These are phyloP conservation scores for Malthinus seriepunctatus DNA, from an alignment of 2,888 invertebrate genomes.

Conservation along the genomic window DNA sequence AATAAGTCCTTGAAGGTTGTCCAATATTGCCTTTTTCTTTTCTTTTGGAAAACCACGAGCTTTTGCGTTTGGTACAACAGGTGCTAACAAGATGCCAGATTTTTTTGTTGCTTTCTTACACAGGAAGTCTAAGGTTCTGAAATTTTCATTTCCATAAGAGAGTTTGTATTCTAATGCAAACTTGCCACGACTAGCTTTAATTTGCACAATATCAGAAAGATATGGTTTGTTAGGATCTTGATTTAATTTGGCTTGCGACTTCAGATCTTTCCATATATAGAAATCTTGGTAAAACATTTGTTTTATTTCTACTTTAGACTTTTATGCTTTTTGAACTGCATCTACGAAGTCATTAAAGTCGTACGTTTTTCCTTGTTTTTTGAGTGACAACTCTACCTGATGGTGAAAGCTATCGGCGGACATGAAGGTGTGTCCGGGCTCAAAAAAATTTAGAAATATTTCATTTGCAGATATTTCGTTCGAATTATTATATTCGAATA, in stretches of 20 bases:
- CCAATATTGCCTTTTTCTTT: too few species aligned
- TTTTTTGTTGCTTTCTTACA: slow-evolving; percentile 1
- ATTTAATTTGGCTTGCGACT: slow-evolving; percentile 2
- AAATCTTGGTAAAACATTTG: slow-evolving; percentile 8
- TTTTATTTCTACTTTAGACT: neutral
- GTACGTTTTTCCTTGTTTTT: slow-evolving; percentile 33
- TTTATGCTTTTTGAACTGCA: slow-evolving; percentile 16
- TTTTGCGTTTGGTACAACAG: neutral
- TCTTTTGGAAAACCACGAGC: slow-evolving; percentile 4
- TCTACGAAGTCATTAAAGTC: slow-evolving; percentile 24
- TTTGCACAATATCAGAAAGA: slow-evolving; percentile 4
- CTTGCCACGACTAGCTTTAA: slow-evolving; percentile 1
- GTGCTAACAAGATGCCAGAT: neutral
- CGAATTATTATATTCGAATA: slow-evolving; percentile 31
- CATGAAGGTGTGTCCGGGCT: slow-evolving; percentile 41
- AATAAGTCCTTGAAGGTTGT: too few species aligned
- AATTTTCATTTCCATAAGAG: neutral
- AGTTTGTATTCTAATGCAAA: slow-evolving; percentile 7
- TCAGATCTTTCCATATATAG: slow-evolving; percentile 15
- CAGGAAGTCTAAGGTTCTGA: slow-evolving; percentile 2
- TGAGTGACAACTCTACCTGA: slow-evolving; percentile 38
- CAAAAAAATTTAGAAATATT: slow-evolving; percentile 34
- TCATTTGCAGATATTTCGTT: slow-evolving; percentile 6
- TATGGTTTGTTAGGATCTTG: neutral
- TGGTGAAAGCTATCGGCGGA: slow-evolving; percentile 44